Conservation (phyloP, 2,113 vertebrate species). For the Chamaea fasciata region DNA sequence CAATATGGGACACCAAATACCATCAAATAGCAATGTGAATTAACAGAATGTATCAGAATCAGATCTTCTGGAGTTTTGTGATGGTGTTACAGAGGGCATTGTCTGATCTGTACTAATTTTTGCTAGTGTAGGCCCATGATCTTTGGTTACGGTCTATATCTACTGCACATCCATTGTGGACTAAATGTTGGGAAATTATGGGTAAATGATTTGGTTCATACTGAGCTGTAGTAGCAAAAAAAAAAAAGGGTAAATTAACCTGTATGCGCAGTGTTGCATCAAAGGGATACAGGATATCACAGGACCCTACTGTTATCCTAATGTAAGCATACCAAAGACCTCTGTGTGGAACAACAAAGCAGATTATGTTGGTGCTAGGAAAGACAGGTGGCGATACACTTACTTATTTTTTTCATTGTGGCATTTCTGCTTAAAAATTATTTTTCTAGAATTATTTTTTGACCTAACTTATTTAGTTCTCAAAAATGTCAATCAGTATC, state of each 20-base stretch:
- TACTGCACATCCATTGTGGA: neutral
- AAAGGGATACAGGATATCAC: neutral
- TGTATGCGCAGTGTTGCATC: neutral
- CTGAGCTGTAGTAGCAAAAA: neutral
- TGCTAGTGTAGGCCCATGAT: accelerated
- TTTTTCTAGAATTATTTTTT: neutral
- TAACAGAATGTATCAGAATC: neutral
- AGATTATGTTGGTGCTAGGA: neutral
- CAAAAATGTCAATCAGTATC: neutral
- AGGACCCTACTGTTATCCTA: neutral
- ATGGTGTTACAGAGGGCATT: neutral
- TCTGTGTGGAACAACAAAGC: neutral
- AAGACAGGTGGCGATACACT: neutral
- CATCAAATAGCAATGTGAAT: neutral
- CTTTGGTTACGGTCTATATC: neutral
- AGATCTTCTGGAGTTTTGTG: neutral
- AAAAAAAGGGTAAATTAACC: neutral
- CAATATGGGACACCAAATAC: neutral
- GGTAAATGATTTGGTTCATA: neutral
- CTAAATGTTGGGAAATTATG: neutral
- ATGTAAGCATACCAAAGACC: neutral
- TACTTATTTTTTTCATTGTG: neutral
- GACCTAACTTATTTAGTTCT: neutral
- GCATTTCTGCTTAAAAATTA: neutral
- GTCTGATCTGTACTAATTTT: neutral